These are phyloP conservation scores for Euura lappo DNA, from an alignment of 1,140 invertebrate species.

Conservation along the genomic window DNA sequence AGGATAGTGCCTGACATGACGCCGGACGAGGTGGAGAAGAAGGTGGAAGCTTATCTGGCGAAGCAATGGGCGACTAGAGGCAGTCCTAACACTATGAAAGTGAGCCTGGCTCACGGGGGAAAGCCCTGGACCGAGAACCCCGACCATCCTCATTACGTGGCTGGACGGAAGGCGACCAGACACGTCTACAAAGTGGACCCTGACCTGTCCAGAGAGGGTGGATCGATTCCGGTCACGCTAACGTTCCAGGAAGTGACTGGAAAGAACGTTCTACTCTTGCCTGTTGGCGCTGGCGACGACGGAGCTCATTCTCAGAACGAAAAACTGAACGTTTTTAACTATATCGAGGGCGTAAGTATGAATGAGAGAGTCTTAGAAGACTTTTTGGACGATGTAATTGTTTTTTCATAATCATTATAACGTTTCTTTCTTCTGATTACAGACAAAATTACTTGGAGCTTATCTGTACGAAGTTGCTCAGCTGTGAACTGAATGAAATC, in stretches of 20 bases:
- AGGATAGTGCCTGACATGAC: conserved; percentile 92
- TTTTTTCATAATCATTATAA: conserved; percentile 12
- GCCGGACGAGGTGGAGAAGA: conserved; percentile 76
- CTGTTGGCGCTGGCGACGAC: conserved; percentile 92
- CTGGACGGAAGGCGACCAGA: conserved; percentile 85
- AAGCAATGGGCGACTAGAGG: conserved; percentile 71
- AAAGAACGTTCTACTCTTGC: conserved; percentile 91
- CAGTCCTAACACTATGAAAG: conserved; percentile 87
- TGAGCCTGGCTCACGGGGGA: conserved; percentile 79
- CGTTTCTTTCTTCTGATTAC: conserved; percentile 56
- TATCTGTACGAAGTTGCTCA: conserved; percentile 83
- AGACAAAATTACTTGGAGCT: conserved; percentile 87
- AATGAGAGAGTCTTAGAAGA: conserved; percentile 11
- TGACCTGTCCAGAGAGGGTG: conserved; percentile 94
- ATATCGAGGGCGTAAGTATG: conserved; percentile 88
- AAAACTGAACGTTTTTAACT: conserved; percentile 91
- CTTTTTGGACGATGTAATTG: background rate
- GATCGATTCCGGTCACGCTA: conserved; percentile 94
- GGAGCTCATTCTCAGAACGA: conserved; percentile 99
- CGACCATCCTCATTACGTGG: conserved; percentile 89
- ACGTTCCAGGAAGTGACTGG: conserved; percentile 89
- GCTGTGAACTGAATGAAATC: conserved; percentile 41
- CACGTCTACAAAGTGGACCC: conserved; percentile 92
- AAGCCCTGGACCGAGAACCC: conserved; percentile 92
- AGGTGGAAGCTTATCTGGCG: conserved; percentile 78